Evolutionary conservation across 2,888 invertebrate species (phyloP).

Genomic region (Ryuthela nishihirai): DNA sequence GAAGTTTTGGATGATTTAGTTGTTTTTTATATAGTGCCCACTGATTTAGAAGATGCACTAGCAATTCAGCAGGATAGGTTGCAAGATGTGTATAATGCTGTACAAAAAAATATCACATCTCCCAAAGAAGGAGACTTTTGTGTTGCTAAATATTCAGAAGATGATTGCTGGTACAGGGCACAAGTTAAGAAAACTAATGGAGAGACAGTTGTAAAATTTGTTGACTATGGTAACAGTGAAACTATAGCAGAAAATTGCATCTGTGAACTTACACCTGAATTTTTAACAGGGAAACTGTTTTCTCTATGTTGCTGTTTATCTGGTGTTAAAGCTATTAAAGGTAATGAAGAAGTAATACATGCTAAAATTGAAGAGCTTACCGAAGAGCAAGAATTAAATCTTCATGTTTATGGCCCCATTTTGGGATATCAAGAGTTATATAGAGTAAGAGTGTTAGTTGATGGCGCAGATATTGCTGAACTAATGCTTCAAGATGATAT

Average conservation of each 20-base stretch:
- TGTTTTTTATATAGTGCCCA: conserved; percentile 11
- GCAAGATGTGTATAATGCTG: conserved; percentile 7
- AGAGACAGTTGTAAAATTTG: conserved; percentile 44
- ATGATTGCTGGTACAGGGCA: conserved; percentile 49
- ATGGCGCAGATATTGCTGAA: conserved; percentile 7
- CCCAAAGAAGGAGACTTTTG: conserved; percentile 6
- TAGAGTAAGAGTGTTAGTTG: background rate
- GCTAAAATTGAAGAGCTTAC: conserved; percentile 12
- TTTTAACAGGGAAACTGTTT: conserved; percentile 8
- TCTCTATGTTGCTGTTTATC: conserved; percentile 6
- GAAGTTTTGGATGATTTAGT: conserved; percentile 3
- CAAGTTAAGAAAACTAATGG: conserved; percentile 9
- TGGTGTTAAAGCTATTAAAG: conserved; percentile 11
- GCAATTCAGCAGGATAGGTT: conserved; percentile 12
- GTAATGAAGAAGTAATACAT: conserved; percentile 4
- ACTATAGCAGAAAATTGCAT: conserved; percentile 8
- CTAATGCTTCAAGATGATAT: conserved; percentile 4
- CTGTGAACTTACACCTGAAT: conserved; percentile 8
- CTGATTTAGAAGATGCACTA: conserved; percentile 10
- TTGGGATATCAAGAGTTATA: conserved; percentile 3
- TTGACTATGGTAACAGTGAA: conserved; percentile 50
- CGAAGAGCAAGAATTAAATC: conserved; percentile 14
- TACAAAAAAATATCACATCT: background rate
- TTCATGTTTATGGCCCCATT: background rate
- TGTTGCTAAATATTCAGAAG: conserved; percentile 45